Percentiles rank a stretch among this genome's conserved stretches.
phyloP scores from a whole-genome alignment of 1,140 invertebrate species.

The Drosophila suzukii region DNA sequence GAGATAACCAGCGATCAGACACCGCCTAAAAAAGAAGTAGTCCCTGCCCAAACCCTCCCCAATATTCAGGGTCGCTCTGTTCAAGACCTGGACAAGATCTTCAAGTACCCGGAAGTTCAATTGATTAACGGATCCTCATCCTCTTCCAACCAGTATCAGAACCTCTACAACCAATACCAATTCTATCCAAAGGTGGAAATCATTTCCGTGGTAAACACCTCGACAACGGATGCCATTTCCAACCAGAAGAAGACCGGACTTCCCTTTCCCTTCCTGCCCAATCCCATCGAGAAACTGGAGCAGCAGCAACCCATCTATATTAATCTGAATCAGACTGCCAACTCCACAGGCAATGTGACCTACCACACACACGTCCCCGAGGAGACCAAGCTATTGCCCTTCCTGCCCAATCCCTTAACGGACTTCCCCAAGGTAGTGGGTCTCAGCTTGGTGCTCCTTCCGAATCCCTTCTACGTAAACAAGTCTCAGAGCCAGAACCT shows the following conservation, averaged over 20 bases:
- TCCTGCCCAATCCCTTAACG: constrained; percentile 59
- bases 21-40: background rate
- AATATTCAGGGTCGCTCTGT: constrained; percentile 21
- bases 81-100: constrained; percentile 37
- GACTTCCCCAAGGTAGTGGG: constrained; percentile 51
- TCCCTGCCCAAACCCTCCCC: background rate
- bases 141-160: background rate
- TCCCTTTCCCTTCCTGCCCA: constrained; percentile 52
- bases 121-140: constrained; percentile 2
- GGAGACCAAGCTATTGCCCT: constrained; percentile 41
- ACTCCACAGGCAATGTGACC: constrained; percentile 20
- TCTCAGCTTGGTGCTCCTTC: constrained; percentile 34
- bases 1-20: constrained; percentile 10
- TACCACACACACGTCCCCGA: constrained; percentile 9
- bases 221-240: constrained; percentile 8
- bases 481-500: constrained; percentile 8
- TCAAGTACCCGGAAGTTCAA: constrained; percentile 38
- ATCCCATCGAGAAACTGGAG: constrained; percentile 57
- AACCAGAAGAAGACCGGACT: constrained; percentile 39
- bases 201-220: constrained; percentile 6
- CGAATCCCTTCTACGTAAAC: constrained; percentile 42
- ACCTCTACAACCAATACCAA: constrained; percentile 19
- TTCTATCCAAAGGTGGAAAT: constrained; percentile 1
- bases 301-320: constrained; percentile 12
- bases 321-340: background rate